Base-by-base conservation (phyloP, 2,888 invertebrate species). In the Tuta absoluta region DNA sequence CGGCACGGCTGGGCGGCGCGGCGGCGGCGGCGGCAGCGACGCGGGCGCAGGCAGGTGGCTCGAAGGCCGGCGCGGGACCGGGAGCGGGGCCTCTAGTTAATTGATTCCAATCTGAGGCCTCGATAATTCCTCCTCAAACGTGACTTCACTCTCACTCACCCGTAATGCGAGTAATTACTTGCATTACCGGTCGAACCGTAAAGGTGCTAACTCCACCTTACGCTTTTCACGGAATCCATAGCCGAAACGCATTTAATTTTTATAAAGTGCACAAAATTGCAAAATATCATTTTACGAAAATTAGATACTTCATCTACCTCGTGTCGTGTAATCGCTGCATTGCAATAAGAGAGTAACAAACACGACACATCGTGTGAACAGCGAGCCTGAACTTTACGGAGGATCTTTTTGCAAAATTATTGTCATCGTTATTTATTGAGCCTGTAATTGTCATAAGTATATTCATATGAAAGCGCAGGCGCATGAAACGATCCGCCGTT, bases 41-140 rank as follows among this genome's bases (percentile, higher is more conserved):
- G 73, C 69, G 65, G 69, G 70, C 48, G 48, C 76, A 70, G 80
- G 87, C 89, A 89, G 89, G 87, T 89, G 89, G 82, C 77, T 76
- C 81, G 86, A 86, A 89, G 88, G 87, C 82, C 85, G 81, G 72
- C 69, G 68, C 72, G 75, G 79, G 78, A 82, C 78, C 82, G 81
- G 84, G 84, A 86, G 83, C 82, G 78, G 81, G 82, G 84, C 82
- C 82, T 82, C 78, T 82, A 80, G 81, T 85, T 89, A 89, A 89
- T 89, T 89, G 88, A 89, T 90, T 88, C 85, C 88, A 88, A 89
- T 89, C 89, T 84, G 84, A 81, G 81, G 77, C 78, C 78, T 73
- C 80, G 81, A 84, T 87, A 86, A 86, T 85, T 84, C 80, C 79
- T 78, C 69, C 79, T 78, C 69, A 74, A 75, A 79, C 79, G 77